phyloP scores from a whole-genome alignment of 1,140 invertebrate genomes.

The Mylabris phalerata region DNA sequence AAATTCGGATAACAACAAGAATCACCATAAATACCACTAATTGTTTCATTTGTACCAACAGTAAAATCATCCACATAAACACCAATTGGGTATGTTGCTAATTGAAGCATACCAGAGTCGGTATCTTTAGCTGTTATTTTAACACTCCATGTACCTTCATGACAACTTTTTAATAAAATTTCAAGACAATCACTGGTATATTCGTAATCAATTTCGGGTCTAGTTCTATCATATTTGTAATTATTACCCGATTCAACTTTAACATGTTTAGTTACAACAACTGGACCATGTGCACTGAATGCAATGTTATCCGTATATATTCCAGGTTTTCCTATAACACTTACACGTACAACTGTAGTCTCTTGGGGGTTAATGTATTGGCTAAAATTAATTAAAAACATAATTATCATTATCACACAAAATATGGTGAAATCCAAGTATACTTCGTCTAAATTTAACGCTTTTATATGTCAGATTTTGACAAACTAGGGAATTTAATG shows the following conservation, averaged over 20 bases:
- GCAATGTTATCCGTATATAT: conserved; percentile 39
- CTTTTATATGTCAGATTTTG: too few relatives aligned
- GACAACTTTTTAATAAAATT: conserved; percentile 40
- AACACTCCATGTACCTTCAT: conserved; percentile 45
- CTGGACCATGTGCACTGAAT: conserved; percentile 35
- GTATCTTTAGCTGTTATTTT: conserved; percentile 44
- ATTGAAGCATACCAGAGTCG: conserved; percentile 44
- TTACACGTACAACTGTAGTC: conserved; percentile 22
- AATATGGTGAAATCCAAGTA: too few relatives aligned
- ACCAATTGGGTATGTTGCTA: conserved; percentile 41
- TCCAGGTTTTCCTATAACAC: conserved; percentile 14
- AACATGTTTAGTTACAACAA: conserved; percentile 41
- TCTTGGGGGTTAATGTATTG: conserved; percentile 20
- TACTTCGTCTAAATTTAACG: too few relatives aligned
- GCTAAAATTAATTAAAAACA: background rate
- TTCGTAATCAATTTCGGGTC: conserved; percentile 41
- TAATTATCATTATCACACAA: too few relatives aligned
- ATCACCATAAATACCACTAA: conserved; percentile 45
- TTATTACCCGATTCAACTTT: conserved; percentile 38
- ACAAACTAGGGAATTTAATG: too few relatives aligned
- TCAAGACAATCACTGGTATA: conserved; percentile 47
- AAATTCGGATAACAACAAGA: conserved; percentile 46
- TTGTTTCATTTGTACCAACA: conserved; percentile 43
- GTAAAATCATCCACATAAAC: conserved; percentile 40
- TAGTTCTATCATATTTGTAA: conserved; percentile 33